phyloP scores from a whole-genome alignment of 2,888 invertebrate species.

The Callyntrura guangdongensis region DNA sequence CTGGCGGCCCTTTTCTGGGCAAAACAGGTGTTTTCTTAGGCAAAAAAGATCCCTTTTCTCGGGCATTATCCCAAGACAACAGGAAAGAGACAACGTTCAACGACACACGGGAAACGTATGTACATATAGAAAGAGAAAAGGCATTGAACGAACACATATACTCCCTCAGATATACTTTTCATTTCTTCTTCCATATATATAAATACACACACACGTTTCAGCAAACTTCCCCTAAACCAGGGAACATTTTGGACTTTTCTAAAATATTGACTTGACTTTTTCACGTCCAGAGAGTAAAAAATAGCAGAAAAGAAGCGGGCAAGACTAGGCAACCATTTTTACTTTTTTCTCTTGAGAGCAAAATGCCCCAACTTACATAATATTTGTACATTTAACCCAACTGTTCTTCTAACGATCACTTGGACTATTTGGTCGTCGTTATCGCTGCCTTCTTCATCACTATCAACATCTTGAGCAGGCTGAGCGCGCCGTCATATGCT shows the following conservation, averaged over 20 bases:
- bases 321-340: background rate
- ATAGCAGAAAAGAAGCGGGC: background rate
- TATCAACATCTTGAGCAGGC: background rate
- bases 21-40: conserved; percentile 49
- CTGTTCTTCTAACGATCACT: background rate
- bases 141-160: background rate
- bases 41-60: background rate
- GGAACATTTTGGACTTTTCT: conserved; percentile 32
- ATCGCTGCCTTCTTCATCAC: conserved; percentile 16
- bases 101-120: background rate
- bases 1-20: background rate
- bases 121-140: too few species aligned
- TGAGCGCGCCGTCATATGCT: background rate
- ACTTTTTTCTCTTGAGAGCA: background rate
- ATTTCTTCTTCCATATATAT: too few species aligned
- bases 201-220: background rate
- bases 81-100: background rate
- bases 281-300: background rate
- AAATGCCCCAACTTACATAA: background rate
- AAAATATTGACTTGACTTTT: conserved; percentile 46
- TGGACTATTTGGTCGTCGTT: background rate
- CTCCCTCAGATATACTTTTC: too few species aligned
- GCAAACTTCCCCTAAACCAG: conserved; percentile 14
- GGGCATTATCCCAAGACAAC: conserved; percentile 16
- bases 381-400: background rate